Evolutionary conservation across 1,140 invertebrate species (phyloP).

Genomic region (Drosophila auraria): DNA sequence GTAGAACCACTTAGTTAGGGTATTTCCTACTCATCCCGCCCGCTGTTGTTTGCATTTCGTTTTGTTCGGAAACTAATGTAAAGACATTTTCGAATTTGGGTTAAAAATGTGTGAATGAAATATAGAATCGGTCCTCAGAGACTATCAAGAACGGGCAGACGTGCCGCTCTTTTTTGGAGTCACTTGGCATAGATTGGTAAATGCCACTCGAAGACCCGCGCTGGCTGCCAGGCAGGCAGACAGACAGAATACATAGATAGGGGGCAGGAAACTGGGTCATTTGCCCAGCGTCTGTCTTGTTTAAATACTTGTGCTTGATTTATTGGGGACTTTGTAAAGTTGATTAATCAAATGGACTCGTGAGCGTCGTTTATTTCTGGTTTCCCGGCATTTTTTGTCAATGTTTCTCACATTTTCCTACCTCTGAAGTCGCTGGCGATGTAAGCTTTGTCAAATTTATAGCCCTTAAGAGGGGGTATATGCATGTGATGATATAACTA

Average conservation of each 20-base stretch:
- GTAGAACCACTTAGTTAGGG: conserved; percentile 46
- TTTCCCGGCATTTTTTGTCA: conserved; percentile 10
- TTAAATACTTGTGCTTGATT: conserved; percentile 60
- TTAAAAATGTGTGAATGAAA: conserved; percentile 73
- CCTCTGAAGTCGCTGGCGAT: not conserved
- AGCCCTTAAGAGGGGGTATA: not conserved
- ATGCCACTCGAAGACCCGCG: conserved; percentile 47
- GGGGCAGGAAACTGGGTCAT: conserved; percentile 63
- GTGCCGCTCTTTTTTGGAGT: conserved; percentile 32
- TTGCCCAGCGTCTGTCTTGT: conserved; percentile 59
- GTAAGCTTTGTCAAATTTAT: conserved; percentile 40
- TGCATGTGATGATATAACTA: conserved; percentile 28
- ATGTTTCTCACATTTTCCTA: conserved; percentile 29
- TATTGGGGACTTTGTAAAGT: conserved; percentile 68
- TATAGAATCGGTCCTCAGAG: conserved; percentile 37
- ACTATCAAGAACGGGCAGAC: conserved; percentile 12
- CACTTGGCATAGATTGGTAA: conserved; percentile 48
- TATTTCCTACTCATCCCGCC: conserved; percentile 10
- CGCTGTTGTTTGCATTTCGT: conserved; percentile 25
- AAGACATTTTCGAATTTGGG: conserved; percentile 68
- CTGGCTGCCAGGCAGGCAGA: conserved; percentile 1
- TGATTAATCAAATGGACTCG: conserved; percentile 71
- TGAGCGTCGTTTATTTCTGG: conserved; percentile 58
- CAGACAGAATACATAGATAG: conserved; percentile 28
- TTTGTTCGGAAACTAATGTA: conserved; percentile 46